Evolutionary conservation across 2,113 vertebrate species (phyloP).

Genomic region (Otus sunia): DNA sequence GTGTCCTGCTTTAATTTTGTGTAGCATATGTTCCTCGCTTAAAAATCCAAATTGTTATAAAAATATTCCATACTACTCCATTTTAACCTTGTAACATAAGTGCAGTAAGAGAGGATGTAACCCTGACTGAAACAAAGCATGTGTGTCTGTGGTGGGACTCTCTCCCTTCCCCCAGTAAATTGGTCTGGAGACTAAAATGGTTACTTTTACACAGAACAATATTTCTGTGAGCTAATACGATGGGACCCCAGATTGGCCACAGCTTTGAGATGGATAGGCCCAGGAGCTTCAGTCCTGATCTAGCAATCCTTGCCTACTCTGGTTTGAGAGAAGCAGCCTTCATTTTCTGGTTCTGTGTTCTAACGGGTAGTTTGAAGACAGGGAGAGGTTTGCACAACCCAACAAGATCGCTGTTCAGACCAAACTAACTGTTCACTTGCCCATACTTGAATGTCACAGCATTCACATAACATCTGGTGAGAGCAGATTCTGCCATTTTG

Average conservation of each 20-base stretch:
- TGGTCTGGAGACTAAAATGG: not conserved
- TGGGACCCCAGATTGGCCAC: not conserved
- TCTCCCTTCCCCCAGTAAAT: not conserved
- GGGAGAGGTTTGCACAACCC: not conserved
- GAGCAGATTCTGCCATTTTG: not conserved
- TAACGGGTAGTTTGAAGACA: not conserved
- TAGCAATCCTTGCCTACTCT: not conserved
- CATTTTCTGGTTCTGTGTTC: not conserved
- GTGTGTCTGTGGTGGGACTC: not conserved
- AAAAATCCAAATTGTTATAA: constrained; percentile 12
- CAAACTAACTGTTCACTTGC: not conserved
- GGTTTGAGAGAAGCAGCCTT: not conserved
- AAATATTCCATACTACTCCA: not conserved
- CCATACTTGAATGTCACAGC: not conserved
- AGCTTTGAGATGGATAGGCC: not conserved
- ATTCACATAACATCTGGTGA: not conserved
- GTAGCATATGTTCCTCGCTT: not conserved
- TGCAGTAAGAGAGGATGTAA: not conserved
- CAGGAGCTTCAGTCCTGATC: not conserved
- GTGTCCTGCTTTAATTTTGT: constrained; percentile 7
- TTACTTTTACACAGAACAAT: not conserved
- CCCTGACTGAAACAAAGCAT: not conserved
- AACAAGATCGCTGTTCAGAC: not conserved
- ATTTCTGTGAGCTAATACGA: not conserved
- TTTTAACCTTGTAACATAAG: constrained; percentile 7